These are phyloP conservation scores for Desoria tigrina DNA, from an alignment of 2,888 invertebrate genomes.

Conservation along the genomic window DNA sequence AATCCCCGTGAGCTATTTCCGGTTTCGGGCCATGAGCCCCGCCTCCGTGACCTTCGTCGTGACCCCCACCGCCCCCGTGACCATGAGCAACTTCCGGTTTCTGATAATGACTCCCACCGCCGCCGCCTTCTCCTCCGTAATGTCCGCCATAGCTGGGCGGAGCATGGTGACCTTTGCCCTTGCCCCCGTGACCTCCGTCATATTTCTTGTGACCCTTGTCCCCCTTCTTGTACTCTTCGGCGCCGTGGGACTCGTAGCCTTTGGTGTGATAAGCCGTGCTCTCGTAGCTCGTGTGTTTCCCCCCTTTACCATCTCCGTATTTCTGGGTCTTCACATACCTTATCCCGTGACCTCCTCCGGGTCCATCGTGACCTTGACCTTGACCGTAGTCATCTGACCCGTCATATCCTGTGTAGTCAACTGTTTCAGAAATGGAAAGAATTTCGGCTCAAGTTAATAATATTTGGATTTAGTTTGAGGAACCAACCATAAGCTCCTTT, in stretches of 20 bases:
- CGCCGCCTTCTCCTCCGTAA: neutral
- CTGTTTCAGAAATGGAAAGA: neutral
- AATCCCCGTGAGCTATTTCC: neutral
- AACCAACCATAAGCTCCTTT: neutral
- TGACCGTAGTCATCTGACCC: neutral
- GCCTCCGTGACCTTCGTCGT: slow-evolving; percentile 9
- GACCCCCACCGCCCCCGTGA: slow-evolving; percentile 13
- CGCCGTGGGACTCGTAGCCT: slow-evolving; percentile 1
- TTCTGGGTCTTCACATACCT: neutral
- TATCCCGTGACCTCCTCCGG: neutral
- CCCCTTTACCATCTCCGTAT: neutral
- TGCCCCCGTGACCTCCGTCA: neutral
- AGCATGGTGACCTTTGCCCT: neutral
- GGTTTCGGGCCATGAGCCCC: neutral
- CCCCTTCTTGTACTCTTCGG: neutral
- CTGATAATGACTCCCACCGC: slow-evolving; percentile 1
- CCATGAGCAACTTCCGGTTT: slow-evolving; percentile 7
- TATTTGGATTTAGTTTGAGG: neutral
- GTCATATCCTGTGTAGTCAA: slow-evolving; percentile 6
- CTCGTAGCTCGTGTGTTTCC: neutral
- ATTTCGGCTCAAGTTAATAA: neutral
- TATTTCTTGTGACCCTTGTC: slow-evolving; percentile 11
- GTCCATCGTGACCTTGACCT: neutral
- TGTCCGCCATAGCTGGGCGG: neutral
- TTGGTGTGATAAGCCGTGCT: slow-evolving; percentile 1